Conservation (phyloP, 30 jellyfish, hydroid and myxozoan genomes). For the Chrysaora quinquecirrha region DNA sequence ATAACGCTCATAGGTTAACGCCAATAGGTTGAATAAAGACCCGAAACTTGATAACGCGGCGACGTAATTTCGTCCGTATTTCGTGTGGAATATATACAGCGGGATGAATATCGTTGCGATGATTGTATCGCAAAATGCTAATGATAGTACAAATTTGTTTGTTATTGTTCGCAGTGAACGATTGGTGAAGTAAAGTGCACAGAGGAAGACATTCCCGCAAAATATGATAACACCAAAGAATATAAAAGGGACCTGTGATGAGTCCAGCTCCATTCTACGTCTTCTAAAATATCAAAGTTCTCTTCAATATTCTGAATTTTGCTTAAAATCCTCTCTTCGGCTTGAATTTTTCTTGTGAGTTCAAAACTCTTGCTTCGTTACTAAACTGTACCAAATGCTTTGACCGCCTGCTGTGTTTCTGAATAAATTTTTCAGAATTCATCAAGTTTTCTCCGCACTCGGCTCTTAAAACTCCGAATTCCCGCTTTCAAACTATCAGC, state of each 20-base stretch:
- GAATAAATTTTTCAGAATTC: too few species aligned
- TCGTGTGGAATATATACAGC: slow-evolving; percentile 34
- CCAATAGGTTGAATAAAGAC: slow-evolving; percentile 59
- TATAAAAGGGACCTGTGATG: slow-evolving; percentile 39
- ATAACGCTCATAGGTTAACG: slow-evolving; percentile 70
- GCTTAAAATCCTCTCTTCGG: too few species aligned
- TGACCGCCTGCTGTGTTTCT: too few species aligned
- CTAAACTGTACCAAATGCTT: too few species aligned
- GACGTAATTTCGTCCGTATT: slow-evolving; percentile 25
- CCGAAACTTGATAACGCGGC: slow-evolving; percentile 70
- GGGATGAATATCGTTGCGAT: slow-evolving; percentile 67
- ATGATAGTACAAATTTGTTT: slow-evolving; percentile 57
- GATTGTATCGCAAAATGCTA: slow-evolving; percentile 59
- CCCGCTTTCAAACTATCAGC: too few species aligned
- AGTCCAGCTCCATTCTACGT: slow-evolving; percentile 17
- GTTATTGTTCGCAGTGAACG: slow-evolving; percentile 46
- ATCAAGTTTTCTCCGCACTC: too few species aligned
- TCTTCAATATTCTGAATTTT: too few species aligned
- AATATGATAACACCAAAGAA: slow-evolving; percentile 48
- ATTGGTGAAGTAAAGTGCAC: slow-evolving; percentile 27
- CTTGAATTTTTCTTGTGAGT: too few species aligned
- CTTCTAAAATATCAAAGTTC: too few species aligned
- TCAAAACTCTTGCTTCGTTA: too few species aligned
- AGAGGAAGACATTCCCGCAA: slow-evolving; percentile 48
- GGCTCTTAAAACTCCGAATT: too few species aligned